A percentile compares a stretch with the other conserved stretches of the same genome.
phyloP scores from a whole-genome alignment of 2,797 vertebrate genomes.

The Passerculus sandwichensis region DNA sequence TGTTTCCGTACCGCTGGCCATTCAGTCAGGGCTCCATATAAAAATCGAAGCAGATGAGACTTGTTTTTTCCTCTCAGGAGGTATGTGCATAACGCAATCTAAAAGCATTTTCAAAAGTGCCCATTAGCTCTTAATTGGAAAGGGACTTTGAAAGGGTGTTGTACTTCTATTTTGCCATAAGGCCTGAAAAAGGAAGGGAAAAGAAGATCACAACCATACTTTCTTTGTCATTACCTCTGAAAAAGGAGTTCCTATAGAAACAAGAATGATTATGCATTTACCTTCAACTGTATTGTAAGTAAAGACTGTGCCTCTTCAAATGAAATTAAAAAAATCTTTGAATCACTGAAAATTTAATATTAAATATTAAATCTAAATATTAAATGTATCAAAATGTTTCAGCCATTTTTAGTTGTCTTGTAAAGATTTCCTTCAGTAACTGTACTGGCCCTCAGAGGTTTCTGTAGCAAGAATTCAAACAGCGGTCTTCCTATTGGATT shows the following conservation, averaged over 20 bases:
- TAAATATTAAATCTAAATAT: background rate
- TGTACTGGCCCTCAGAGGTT: background rate
- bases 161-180: background rate
- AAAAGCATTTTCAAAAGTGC: background rate
- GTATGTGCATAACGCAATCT: background rate
- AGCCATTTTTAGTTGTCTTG: background rate
- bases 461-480: background rate
- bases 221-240: background rate
- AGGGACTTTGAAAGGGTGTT: background rate
- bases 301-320: background rate
- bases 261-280: background rate
- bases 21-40: background rate
- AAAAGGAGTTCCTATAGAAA: conserved; percentile 4
- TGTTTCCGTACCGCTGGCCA: background rate
- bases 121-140: conserved; percentile 16
- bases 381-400: background rate
- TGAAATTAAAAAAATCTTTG: background rate
- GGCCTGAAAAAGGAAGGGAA: background rate
- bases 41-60: background rate
- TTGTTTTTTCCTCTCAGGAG: background rate
- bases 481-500: background rate
- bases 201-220: background rate
- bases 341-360: background rate
- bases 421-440: background rate
- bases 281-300: background rate